Base-by-base conservation (phyloP, 2,797 vertebrate species). In the Anableps anableps region DNA sequence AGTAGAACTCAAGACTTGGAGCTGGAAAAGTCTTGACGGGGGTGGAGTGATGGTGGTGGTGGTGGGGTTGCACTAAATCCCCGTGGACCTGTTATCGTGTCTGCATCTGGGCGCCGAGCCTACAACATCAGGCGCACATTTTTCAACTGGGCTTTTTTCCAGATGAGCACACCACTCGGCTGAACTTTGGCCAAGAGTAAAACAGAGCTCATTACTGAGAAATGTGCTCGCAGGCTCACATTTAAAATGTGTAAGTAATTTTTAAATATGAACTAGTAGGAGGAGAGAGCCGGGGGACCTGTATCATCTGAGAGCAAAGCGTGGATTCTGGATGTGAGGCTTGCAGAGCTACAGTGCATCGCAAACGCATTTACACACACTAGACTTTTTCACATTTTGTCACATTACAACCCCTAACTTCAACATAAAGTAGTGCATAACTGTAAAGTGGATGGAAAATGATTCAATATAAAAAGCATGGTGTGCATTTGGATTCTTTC, bases 141-240 rank as follows among this genome's bases (percentile, higher is more conserved):
- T 95, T 94, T 95, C 92, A 93, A 89, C 93, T 88, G 90, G 92
- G 91, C 91, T 89, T 91, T 91, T 53, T 93, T 92, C 93, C 92
- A 94, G 91, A 89, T 75, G 73, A 91, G 89, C 89, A 85, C 90
- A 91, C 89, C 88, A 92, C 93, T 92, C 87, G 76, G 92, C 92
- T 94, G 94, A 95, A 92, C 85, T 72, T 83, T 43, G 43, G 93
- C 93, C 93, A 92, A 88, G 83, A 92, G 90, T 89, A 92, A 92
- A 94, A 91, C 88, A 88, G 84, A 91, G 93, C 94, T 94, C 94
- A 95, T 95, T 95, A 94, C 88, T 86, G 91, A 95, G 92, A 94
- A 93, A 94, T 93, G 93, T 75, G 88, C 94, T 94, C 17, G 74
- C 83, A 84, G 91, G 89, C 88, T 90, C 78, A 50, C 83, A 86